Evolutionary conservation across 2,797 vertebrate genomes (phyloP), one percentile per base, ranked within the genome.

Genomic region (Novumbra hubbsi): DNA sequence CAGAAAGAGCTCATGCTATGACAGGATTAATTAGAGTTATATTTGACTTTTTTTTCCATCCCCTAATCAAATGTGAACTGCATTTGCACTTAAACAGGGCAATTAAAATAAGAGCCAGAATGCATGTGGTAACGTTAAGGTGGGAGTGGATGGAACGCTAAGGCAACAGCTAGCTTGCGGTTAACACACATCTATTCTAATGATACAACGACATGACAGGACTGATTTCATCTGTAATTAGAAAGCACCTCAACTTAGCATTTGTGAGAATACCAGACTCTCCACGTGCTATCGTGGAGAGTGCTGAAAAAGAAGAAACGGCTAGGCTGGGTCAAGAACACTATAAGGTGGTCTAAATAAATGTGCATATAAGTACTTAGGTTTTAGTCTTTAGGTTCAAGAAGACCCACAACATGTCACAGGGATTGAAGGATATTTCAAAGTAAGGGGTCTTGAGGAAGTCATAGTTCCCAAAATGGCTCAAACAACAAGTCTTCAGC

Each of bases 11-110:
- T 79, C 77, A 76, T 14, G 69, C 69, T 71, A 55, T 84, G 74
- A 78, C 76, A 77, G 63, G 74, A 88, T 82, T 86, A 85, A 79
- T 76, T 74, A 74, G 68, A 77, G 74, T 81, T 85, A 87, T 81
- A 86, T 88, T 88, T 82, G 86, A 84, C 78, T 0, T 5, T 30
- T 32, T 6, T 79, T 84, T 80, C 67, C 66, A 78, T 16, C 52
- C 80, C 76, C 65, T 77, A 73, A 81, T 24, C 52, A 24, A 24
- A 34, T 57, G n/a, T 81, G 79, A 79, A 74, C 5, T 34, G 70
- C 79, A 68, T 74, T 77, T 65, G 66, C 75, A 81, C 14, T 55
- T 76, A 82, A 80, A 84, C 74, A 62, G 73, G 78, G 52, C 80
- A 78, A 73, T 72, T 74, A 55, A 80, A 72, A 73, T 66, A 32